Base-by-base conservation (phyloP, 2,113 vertebrate species). In the Microtus ochrogaster region DNA sequence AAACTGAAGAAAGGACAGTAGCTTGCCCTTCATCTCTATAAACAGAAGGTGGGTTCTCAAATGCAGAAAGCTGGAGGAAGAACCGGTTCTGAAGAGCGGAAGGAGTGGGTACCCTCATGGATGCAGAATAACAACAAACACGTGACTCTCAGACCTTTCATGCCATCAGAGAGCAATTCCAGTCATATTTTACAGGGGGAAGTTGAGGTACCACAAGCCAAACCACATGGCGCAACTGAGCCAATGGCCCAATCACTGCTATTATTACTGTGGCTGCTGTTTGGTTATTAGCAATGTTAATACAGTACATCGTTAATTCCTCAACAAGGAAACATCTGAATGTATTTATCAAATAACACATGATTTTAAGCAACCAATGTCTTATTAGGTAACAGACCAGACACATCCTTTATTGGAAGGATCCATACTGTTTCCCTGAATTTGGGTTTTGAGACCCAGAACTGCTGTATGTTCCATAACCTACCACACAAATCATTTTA, bases 401-500 rank as follows among this genome's bases (percentile, higher is more conserved):
- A 44, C 6, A 70, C 19, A 63, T 74, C 19, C 24, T 63, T 87
- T 82, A 39, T 70, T 79, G 22, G 70, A 92, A 61, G 79, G 52
- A 26, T 70, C 11, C 26, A 5, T 16, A 79, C 44, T 16, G 5
- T 79, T 94, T 94, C 39, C n/a, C 21, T 91, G 22, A 3, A 68
- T 83, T 70, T 74, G n/a, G 2, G 19, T 79, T 93, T 90, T 70
- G 41, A 94, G 78, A 76, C 2, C 16, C 83, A 83, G 65, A 93
- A 92, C 83, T 49, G 22, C 7, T 90, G 22, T n/a, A 49, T 87
- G 78, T 82, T 83, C 72, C 55, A 87, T 44, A 73, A 94, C 83
- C 28, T 58, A 55, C 11, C 21, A 83, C 12, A 73, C 28, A 92
- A 39, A 70, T 55, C 68, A 61, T 61, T 93, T 58, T 77, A 36